Conservation (phyloP, 2,797 vertebrate species). For the Melopsittacus undulatus region DNA sequence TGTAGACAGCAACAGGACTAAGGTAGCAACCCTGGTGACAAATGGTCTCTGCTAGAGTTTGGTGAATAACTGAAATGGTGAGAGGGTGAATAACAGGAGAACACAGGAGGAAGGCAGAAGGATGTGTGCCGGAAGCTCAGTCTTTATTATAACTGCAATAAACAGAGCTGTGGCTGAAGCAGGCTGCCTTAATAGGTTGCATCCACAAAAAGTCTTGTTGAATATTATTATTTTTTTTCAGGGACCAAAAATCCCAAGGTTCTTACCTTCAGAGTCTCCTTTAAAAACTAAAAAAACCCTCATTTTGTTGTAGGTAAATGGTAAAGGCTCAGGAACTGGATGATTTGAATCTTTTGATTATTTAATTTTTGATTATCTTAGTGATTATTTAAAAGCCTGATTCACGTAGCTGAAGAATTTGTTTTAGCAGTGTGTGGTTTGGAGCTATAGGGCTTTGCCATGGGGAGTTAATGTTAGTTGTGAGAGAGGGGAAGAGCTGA, state of each 20-base stretch:
- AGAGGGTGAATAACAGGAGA: background rate
- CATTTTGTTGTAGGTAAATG: background rate
- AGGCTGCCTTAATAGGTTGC: background rate
- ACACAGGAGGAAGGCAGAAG: background rate
- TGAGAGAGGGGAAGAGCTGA: background rate
- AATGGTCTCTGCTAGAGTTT: background rate
- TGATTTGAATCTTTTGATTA: background rate
- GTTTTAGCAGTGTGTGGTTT: background rate
- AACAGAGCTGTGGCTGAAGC: background rate
- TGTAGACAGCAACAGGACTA: background rate
- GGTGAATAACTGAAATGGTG: background rate
- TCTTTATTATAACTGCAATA: background rate
- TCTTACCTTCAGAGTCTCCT: background rate
- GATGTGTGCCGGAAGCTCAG: fast-evolving
- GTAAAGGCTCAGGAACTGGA: background rate
- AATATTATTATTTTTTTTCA: background rate
- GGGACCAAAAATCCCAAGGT: background rate
- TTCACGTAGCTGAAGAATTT: fast-evolving
- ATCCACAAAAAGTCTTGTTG: background rate
- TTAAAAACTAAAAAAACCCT: background rate
- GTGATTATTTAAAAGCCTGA: background rate
- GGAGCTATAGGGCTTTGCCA: background rate
- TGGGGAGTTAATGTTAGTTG: fast-evolving
- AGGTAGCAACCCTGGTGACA: background rate
- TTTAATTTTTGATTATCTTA: background rate